Evolutionary conservation across 1,140 invertebrate genomes (phyloP), one percentile per base, ranked within the genome.

Genomic region (Asobara japonica): DNA sequence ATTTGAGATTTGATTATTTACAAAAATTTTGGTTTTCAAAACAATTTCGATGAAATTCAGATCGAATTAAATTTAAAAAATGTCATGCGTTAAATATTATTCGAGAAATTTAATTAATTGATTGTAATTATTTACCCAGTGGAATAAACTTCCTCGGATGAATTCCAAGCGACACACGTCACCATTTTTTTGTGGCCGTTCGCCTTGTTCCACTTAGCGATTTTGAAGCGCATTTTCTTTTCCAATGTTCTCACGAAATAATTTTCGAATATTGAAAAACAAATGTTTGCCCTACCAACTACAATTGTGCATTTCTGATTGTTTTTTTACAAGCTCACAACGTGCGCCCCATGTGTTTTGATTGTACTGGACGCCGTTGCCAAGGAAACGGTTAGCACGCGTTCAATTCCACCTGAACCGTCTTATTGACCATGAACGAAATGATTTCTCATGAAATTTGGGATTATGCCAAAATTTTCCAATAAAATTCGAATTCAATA

Each of bases 161-260:
- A 94, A 82, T 92, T 95, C 97, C 97, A 98, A 72, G 93, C 93
- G 10, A 97, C 93, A 86, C 96, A 97, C 70, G 94, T 93, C 4
- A 96, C 92, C 16, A 94, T 88, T 80, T 93, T 93, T 41, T 87
- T 89, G 84, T 96, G 94, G 62, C 92, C 91, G 48, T 92, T 90
- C 79, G 92, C 90, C 79, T 92, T 90, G 79, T 92, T 91, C 78
- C 91, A 90, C 69, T 91, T 80, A 45, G 91, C 92, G 83, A 94
- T 91, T 91, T 96, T 96, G 75, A 96, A 91, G 83, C 92, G 91
- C 94, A 96, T 96, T 79, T 78, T n/a, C n/a, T n/a, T n/a, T n/a
- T n/a, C n/a, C n/a, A n/a, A n/a, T n/a, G n/a, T n/a, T n/a, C n/a
- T 36, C 11, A 36, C 31, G 31, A 36, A 6, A 36, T n/a, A 36